Evolutionary conservation across 2,888 invertebrate species (phyloP), one percentile per base, ranked within the genome.

Genomic region (Zaprionus obscuricornis): DNA sequence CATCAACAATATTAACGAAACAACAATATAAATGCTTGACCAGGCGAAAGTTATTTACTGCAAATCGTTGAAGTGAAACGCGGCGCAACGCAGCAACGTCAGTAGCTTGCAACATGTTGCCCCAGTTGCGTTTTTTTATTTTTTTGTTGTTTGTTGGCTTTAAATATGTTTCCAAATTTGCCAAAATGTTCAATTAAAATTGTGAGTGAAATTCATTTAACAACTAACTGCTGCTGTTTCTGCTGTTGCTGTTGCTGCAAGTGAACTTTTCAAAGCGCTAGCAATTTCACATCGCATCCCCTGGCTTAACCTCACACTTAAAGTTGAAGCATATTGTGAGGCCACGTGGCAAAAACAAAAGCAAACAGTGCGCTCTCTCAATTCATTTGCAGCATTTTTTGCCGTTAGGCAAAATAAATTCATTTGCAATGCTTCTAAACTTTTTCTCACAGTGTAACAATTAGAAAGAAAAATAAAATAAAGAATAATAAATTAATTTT

Each of bases 21-120:
- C n/a, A 3, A 63, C 43, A 55, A 62, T 36, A 45, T 39, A 60
- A 70, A 56, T 56, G 65, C 52, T 47, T 56, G 73, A 62, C 64
- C 70, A 66, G 73, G 74, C 68, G 78, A 83, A 78, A 78, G 81
- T 78, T 78, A 78, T 78, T 78, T 78, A 78, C 78, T 78, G 78
- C 74, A 76, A 82, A 71, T 83, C 77, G 83, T 63, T 67, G 57
- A 68, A 79, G 43, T 68, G 63, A 65, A 74, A 62, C 60, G 14
- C 52, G 26, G 71, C 5, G n/a, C n/a, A 31, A 31, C 2, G 20
- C 27, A 27, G 10, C 27, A 27, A 8, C 3, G 13, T n/a, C 13
- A 18, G n/a, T 18, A 14, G 31, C 39, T n/a, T 14, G 63, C 43
- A 43, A 66, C 74, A 66, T 49, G 52, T 67, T 72, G 47, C 26